These are phyloP conservation scores for Hylaeus anthracinus DNA, from an alignment of 1,140 invertebrate genomes.

Conservation along the genomic window DNA sequence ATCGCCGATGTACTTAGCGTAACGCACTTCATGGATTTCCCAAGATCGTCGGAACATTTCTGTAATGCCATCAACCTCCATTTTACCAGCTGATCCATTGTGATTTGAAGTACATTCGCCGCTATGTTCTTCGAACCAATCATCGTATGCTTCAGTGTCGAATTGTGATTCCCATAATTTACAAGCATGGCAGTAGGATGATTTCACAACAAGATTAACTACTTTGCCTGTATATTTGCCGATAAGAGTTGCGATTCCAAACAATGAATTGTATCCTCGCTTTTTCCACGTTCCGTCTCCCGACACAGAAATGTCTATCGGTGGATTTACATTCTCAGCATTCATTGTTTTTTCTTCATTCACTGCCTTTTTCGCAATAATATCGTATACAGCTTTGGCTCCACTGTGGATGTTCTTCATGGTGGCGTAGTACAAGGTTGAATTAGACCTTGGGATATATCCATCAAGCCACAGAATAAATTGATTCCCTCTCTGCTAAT, in stretches of 20 bases:
- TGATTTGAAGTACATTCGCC: constrained; percentile 43
- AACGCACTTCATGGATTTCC: constrained; percentile 25
- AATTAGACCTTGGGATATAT: neutral
- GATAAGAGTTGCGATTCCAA: constrained; percentile 31
- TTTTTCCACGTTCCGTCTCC: constrained; percentile 49
- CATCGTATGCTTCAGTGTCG: constrained; percentile 35
- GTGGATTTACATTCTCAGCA: too few species aligned
- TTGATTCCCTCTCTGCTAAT: neutral
- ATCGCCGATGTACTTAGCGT: constrained; percentile 30
- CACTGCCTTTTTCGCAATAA: too few species aligned
- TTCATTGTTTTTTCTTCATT: too few species aligned
- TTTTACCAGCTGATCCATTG: constrained; percentile 41
- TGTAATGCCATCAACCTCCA: constrained; percentile 30
- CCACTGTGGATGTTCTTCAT: too few species aligned
- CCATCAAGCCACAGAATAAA: neutral
- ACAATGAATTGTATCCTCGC: constrained; percentile 37
- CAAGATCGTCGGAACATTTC: constrained; percentile 50
- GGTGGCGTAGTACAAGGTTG: too few species aligned
- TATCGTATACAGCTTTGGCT: too few species aligned
- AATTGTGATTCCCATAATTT: constrained; percentile 36
- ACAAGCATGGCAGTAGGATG: constrained; percentile 32
- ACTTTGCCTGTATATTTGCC: constrained; percentile 41
- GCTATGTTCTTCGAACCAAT: constrained; percentile 41
- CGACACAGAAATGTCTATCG: constrained; percentile 40
- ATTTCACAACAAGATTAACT: constrained; percentile 37